Percentiles rank a stretch among this genome's conserved stretches.
These are phyloP conservation scores for Hybos culiciformis DNA, from an alignment of 2,888 invertebrate species.

Conservation along the genomic window DNA sequence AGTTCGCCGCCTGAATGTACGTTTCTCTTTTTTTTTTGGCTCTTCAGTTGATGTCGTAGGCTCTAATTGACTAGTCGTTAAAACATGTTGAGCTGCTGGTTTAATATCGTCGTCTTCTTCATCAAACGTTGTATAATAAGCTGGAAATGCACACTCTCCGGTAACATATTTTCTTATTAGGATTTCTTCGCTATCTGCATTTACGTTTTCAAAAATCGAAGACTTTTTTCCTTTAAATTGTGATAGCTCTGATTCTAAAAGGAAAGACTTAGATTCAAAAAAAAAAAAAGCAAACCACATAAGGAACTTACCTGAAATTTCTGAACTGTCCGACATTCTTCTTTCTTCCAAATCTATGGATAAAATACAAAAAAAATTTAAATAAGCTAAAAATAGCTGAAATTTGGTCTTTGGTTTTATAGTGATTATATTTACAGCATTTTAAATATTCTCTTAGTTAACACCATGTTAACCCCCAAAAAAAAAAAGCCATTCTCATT, in stretches of 20 bases:
- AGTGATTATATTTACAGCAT: no score
- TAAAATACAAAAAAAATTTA: no score
- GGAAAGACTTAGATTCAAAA: no score
- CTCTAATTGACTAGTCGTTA: conserved; percentile 16
- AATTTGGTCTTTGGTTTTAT: no score
- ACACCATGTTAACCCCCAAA: no score
- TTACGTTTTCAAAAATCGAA: conserved; percentile 15
- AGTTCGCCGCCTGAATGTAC: conserved; percentile 18
- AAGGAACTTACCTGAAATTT: no score
- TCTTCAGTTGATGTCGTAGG: conserved; percentile 10
- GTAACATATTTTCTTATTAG: conserved; percentile 54
- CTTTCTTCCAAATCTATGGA: no score
- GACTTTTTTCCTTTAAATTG: conserved; percentile 30
- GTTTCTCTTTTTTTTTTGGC: conserved; percentile 4
- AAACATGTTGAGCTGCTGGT: conserved; percentile 9
- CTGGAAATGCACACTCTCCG: conserved; percentile 58
- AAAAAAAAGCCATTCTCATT: no score
- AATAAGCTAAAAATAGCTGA: no score
- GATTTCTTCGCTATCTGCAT: conserved; percentile 35
- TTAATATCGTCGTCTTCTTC: conserved; percentile 38
- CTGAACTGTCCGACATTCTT: conserved; percentile 11
- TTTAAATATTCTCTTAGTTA: no score
- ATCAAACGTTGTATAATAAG: conserved; percentile 39
- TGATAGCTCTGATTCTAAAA: conserved; percentile 27
- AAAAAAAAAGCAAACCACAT: no score